Base-by-base conservation (phyloP, 2,888 invertebrate genomes). In the Dryadula phaetusa region DNA sequence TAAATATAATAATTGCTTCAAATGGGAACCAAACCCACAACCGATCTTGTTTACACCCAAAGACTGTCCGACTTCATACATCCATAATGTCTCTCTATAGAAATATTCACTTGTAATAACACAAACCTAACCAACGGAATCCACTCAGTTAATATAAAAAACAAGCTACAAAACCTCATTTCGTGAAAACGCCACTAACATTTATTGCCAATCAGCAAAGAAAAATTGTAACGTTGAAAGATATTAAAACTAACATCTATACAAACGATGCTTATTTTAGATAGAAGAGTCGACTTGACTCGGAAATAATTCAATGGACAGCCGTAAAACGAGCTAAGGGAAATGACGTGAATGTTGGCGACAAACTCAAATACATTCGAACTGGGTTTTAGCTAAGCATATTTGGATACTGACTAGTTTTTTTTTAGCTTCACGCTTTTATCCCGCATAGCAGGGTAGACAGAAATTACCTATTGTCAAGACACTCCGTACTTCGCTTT, bases 241-340 rank as follows among this genome's bases (percentile, higher is more conserved):
- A 70, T 56, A 68, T 72, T 72, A 72, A 74, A 76, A 75, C 73
- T 74, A 73, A 76, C 73, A 73, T 74, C 71, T 71, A 74, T 74
- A 75, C 75, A 73, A 73, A 76, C 75, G 75, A 78, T 81, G 82
- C 79, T 80, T 84, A 83, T 85, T 86, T 82, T 79, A 82, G 80
- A 83, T 74, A 78, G 80, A 82, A 82, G 84, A 82, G 80, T 82
- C 83, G 83, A 84, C 80, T 84, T 80, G 81, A 81, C 79, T 81
- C 82, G 82, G 84, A 86, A 85, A 88, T 89, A 88, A 90, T 87
- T 86, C 88, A 89, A 89, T 90, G 85, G 85, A 78, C 79, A 79
- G 79, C 86, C 85, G 87, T 89, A 87, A 87, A 82, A 49, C 78
- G 79, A 83, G 88, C 80, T 82, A 83, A 64, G 84, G 84, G 81